These are phyloP conservation scores for Corythaeola cristata DNA, from an alignment of 2,113 vertebrate species.

Conservation along the genomic window DNA sequence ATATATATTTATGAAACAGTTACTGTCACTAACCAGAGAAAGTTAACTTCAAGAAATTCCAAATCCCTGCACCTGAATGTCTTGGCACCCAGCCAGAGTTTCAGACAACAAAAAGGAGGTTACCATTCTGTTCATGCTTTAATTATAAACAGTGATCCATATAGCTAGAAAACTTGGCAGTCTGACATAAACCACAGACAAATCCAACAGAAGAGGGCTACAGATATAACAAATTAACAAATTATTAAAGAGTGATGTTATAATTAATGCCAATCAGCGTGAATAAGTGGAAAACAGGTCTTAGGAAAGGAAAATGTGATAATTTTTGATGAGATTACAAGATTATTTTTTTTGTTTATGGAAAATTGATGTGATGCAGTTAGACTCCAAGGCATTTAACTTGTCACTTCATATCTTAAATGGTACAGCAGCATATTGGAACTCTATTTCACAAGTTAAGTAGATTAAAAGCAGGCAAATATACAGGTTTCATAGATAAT, in stretches of 20 bases:
- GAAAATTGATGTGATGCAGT: background rate
- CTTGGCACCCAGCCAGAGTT: background rate
- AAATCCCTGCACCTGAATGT: background rate
- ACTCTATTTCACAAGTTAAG: background rate
- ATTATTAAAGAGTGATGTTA: background rate
- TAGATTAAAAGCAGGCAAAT: background rate
- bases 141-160: background rate
- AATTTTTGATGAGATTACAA: background rate
- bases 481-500: rapidly evolving
- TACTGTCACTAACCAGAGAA: background rate
- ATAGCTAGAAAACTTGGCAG: background rate
- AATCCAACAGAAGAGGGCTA: background rate
- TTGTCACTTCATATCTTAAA: background rate
- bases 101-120: background rate
- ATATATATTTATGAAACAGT: background rate
- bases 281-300: background rate
- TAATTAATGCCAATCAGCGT: background rate
- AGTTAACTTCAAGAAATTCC: background rate
- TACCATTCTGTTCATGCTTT: background rate
- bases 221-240: background rate
- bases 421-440: background rate
- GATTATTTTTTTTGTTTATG: background rate
- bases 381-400: background rate
- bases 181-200: background rate
- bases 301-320: background rate